phyloP scores from a whole-genome alignment of 2,888 invertebrate species.

The Noctua fimbriata region DNA sequence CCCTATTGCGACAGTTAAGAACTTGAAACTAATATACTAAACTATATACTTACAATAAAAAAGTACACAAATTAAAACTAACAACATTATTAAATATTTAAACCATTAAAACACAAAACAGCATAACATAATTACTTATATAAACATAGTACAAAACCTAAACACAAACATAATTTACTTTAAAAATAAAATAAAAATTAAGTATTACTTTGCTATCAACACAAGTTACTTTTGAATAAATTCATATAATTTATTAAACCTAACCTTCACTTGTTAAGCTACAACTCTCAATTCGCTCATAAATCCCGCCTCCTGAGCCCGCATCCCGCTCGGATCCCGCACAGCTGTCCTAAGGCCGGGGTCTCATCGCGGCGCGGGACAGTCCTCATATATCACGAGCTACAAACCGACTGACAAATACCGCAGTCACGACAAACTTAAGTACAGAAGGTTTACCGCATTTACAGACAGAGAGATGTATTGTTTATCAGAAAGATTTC shows the following conservation, averaged over 20 bases:
- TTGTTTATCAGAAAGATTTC: not conserved
- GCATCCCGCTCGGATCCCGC: not conserved
- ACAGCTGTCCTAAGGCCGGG: constrained; percentile 10
- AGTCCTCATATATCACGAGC: constrained; percentile 30
- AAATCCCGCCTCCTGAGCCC: not conserved
- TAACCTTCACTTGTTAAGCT: not conserved
- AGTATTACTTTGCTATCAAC: no score
- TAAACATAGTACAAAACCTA: no score
- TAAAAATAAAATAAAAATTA: no score
- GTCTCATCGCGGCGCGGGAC: constrained; percentile 2
- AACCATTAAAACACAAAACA: no score
- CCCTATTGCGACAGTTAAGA: no score
- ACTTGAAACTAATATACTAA: no score
- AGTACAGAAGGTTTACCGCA: not conserved
- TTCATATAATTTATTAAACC: not conserved
- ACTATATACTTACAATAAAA: no score
- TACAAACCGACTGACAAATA: constrained; percentile 26
- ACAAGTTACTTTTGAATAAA: not conserved
- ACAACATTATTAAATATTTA: no score
- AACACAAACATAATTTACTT: no score
- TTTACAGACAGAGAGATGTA: not conserved
- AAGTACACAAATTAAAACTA: no score
- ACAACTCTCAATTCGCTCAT: not conserved
- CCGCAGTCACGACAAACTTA: not conserved
- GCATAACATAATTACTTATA: no score